Evolutionary conservation across 1,140 invertebrate species (phyloP), one percentile per base, ranked within the genome.

Genomic region (Neodiprion lecontei): DNA sequence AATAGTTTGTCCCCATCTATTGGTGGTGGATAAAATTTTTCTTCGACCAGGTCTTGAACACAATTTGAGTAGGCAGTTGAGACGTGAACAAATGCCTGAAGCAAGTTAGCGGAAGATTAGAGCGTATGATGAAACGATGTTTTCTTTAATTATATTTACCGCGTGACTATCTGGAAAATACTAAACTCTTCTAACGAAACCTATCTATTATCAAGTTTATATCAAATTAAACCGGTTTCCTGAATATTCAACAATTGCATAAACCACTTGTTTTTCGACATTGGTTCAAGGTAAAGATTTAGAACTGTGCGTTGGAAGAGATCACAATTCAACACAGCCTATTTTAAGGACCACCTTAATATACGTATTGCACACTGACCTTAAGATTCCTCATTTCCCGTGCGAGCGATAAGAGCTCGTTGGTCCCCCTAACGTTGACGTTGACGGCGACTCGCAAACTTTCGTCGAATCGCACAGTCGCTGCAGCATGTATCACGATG

Each of bases 381-480:
- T 93, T 92, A 7, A 95, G 85, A 77, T 93, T 88, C 72, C 89
- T 89, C 88, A 95, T 92, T 82, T 92, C 88, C 83, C 90, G 91
- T 10, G 90, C 90, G 48, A 93, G 85, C 61, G 90, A 81, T 5
- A 93, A 73, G 40, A 94, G 81, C 61, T 91, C 87, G 76, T 91
- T 90, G 0, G 91, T 92, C 10, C 91, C 91, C 70, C 88, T 85
- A 1, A 93, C 88, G 79, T 94, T 94, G 47, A 92, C 91, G 49
- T 89, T 87, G 23, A 91, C 87, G 0, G 91, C 89, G 17, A 83
- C 72, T 81, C 92, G 91, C 17, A 98, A 85, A 67, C 92, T 90
- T 85, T 96, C 96, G 84, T 96, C 94, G 85, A 98, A 98, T 81
- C 94, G 93, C 10, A 98, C 92, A 17, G 95, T 96, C 0, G 96